phyloP scores from a whole-genome alignment of 64 coral and sea anemone species.

The Hydrozoanthus tunicans region DNA sequence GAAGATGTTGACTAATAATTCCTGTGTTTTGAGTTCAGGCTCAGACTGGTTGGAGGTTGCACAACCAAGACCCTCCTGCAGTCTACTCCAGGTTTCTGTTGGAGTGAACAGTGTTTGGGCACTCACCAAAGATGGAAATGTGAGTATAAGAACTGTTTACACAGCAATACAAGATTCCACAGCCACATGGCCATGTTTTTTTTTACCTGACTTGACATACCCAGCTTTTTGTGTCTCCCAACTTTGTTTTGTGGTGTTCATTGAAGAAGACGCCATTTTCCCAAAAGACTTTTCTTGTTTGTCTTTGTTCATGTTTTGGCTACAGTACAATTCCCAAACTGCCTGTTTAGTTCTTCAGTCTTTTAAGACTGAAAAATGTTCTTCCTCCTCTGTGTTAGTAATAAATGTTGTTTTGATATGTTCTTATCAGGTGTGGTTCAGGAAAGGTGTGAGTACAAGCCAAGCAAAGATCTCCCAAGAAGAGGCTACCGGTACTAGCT shows the following conservation, averaged over 20 bases:
- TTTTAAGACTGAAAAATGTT: no score
- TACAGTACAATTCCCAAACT: no score
- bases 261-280: no score
- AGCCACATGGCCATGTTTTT: neutral
- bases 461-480: conserved; percentile 44
- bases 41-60: conserved; percentile 69
- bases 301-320: no score
- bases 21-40: conserved; percentile 35
- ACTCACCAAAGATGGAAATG: conserved; percentile 87
- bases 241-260: no score
- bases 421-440: conserved; percentile 76
- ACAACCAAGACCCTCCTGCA: conserved; percentile 52
- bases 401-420: neutral
- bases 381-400: no score
- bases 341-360: no score
- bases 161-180: neutral
- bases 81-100: conserved; percentile 76
- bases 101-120: conserved; percentile 85
- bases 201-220: neutral
- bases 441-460: conserved; percentile 69
- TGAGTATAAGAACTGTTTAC: conserved; percentile 1
- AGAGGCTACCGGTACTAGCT: conserved; percentile 69
- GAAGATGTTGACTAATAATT: neutral
- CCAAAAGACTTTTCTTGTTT: no score
- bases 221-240: neutral